phyloP scores from a whole-genome alignment of 2,888 invertebrate species.

The Caenorhabditis angaria region DNA sequence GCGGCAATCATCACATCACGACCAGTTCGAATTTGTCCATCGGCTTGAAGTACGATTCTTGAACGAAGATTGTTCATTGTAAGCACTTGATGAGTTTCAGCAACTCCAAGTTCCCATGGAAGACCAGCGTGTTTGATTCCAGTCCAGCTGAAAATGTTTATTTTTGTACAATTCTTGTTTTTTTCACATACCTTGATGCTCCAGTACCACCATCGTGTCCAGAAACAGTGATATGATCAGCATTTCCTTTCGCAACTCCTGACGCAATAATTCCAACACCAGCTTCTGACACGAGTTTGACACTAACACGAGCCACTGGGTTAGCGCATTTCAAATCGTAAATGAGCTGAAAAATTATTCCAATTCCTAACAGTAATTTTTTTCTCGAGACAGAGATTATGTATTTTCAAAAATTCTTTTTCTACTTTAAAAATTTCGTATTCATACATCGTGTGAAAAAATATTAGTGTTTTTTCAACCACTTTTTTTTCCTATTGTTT shows the following conservation, averaged over 20 bases:
- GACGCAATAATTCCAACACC: conserved; percentile 99
- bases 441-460: background rate
- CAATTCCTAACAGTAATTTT: background rate
- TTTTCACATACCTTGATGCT: conserved; percentile 75
- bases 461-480: too few species aligned
- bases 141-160: conserved; percentile 81
- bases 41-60: conserved; percentile 92
- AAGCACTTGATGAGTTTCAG: conserved; percentile 92
- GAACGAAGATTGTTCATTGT: conserved; percentile 77
- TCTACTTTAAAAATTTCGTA: background rate
- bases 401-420: background rate
- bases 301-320: conserved; percentile 91
- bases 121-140: conserved; percentile 96
- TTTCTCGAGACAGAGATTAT: too few species aligned
- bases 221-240: conserved; percentile 96
- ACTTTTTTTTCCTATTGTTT: too few species aligned
- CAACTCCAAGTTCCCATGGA: conserved; percentile 97
- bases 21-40: conserved; percentile 92
- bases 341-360: conserved; percentile 78
- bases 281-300: conserved; percentile 96
- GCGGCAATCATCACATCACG: conserved; percentile 96
- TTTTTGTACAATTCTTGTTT: background rate
- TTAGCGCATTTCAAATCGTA: conserved; percentile 98
- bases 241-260: conserved; percentile 96
- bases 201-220: conserved; percentile 99